phyloP scores from a whole-genome alignment of 2,113 vertebrate species.

The Pangasianodon hypophthalmus region DNA sequence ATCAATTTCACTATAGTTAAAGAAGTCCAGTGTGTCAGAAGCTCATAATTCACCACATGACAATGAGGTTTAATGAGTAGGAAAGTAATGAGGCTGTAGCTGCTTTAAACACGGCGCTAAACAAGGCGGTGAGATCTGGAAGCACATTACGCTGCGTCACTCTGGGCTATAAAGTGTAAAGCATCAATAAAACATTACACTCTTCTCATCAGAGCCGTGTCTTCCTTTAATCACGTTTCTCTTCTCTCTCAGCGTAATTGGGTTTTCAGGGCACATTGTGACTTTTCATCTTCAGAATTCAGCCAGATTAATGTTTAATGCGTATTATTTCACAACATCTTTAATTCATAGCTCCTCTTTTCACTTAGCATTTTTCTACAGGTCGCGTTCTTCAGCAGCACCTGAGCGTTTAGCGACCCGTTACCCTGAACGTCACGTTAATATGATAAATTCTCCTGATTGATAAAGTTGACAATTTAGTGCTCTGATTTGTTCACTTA shows the following conservation, averaged over 20 bases:
- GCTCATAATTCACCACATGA: not conserved
- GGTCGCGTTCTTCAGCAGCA: not conserved
- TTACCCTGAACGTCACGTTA: not conserved
- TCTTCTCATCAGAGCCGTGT: not conserved
- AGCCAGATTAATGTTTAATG: constrained; percentile 5
- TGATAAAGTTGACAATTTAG: not conserved
- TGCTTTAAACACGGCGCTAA: not conserved
- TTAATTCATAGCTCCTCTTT: constrained; percentile 19
- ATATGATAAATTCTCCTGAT: not conserved
- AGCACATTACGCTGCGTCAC: not conserved
- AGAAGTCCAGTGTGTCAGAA: not conserved
- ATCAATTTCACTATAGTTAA: not conserved
- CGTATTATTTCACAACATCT: constrained; percentile 1
- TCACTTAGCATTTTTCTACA: not conserved
- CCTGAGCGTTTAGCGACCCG: not conserved
- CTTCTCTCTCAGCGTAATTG: not conserved
- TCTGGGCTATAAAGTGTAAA: not conserved
- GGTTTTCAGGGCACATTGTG: not conserved
- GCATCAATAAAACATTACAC: constrained; percentile 4
- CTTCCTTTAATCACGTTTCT: constrained; percentile 7
- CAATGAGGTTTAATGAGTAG: not conserved
- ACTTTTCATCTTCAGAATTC: not conserved
- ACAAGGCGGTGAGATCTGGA: not conserved
- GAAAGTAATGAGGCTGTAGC: not conserved
- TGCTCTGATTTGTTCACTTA: not conserved